Conservation (phyloP, 2,113 vertebrate species). For the Ictalurus punctatus region DNA sequence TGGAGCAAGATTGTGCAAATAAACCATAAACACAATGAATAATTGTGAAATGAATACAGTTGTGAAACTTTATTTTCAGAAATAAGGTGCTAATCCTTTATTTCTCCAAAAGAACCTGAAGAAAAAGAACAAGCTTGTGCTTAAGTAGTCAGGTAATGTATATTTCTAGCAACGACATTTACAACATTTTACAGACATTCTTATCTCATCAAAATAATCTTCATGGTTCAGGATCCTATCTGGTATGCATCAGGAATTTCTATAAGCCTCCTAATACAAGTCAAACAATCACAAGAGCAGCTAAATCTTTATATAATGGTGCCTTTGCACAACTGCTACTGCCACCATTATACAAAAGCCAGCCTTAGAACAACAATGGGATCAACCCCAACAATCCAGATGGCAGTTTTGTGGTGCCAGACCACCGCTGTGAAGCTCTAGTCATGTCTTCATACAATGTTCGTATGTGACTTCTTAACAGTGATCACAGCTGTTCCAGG, state of each 20-base stretch:
- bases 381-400: not conserved
- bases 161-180: not conserved
- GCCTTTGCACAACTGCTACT: not conserved
- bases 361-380: not conserved
- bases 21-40: not conserved
- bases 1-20: not conserved
- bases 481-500: not conserved
- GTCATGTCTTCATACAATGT: not conserved
- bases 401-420: not conserved
- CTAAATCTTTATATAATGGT: not conserved
- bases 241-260: not conserved
- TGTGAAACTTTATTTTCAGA: not conserved
- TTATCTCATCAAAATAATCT: not conserved
- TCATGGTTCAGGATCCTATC: not conserved
- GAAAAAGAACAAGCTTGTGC: not conserved
- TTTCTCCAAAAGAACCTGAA: not conserved
- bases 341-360: not conserved
- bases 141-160: not conserved
- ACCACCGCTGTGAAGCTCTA: not conserved
- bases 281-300: not conserved
- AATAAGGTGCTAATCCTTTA: not conserved
- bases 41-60: not conserved
- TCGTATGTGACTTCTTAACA: not conserved
- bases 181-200: not conserved
- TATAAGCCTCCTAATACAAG: not conserved